phyloP scores from a whole-genome alignment of 2,113 vertebrate species.

The Ictidomys tridecemlineatus region DNA sequence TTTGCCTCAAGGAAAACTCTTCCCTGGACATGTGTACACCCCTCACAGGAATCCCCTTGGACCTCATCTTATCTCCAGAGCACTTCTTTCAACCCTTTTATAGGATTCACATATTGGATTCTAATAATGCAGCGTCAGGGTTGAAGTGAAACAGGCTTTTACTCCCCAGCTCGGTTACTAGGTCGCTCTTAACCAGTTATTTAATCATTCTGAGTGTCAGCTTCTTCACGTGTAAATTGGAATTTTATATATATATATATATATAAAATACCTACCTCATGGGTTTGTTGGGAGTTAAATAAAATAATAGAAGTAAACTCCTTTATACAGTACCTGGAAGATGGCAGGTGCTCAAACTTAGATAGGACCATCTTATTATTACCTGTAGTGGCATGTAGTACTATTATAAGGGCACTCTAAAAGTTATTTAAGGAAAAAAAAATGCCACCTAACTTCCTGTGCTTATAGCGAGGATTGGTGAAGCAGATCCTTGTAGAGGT shows the following conservation, averaged over 20 bases:
- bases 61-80: not conserved
- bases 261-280: not conserved
- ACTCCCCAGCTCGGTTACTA: not conserved
- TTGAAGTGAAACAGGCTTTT: not conserved
- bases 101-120: not conserved
- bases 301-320: not conserved
- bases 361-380: not conserved
- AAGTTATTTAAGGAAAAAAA: slow-evolving; percentile 5
- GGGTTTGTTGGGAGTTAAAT: not conserved
- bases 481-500: not conserved
- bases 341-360: not conserved
- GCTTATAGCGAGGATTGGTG: not conserved
- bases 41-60: not conserved
- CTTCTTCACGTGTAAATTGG: not conserved
- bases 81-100: not conserved
- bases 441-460: not conserved
- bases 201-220: not conserved
- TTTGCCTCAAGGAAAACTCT: not conserved
- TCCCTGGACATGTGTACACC: not conserved
- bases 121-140: not conserved
- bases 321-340: not conserved
- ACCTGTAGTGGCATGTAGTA: not conserved
- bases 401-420: not conserved
- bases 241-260: not conserved
- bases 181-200: not conserved